A percentile compares a stretch with the other conserved stretches of the same genome.
phyloP scores from a whole-genome alignment of 2,888 invertebrate genomes.

The Rhodophaea formosa region DNA sequence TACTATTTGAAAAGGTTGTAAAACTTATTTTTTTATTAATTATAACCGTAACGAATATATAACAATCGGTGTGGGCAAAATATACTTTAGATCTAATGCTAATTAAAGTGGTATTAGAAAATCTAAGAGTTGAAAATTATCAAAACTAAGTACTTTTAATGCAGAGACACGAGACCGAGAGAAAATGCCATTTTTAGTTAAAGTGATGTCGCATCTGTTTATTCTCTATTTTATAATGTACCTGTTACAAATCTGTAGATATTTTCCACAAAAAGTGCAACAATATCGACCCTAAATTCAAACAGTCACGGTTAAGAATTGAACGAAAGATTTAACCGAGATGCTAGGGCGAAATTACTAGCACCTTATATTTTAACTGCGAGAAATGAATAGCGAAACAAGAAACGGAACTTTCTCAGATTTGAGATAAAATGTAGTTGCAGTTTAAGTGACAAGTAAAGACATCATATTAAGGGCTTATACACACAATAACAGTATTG shows the following conservation, averaged over 20 bases:
- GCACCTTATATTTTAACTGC: conserved; percentile 41
- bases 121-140: too few relatives aligned
- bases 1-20: too few relatives aligned
- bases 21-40: too few relatives aligned
- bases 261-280: neutral
- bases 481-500: neutral
- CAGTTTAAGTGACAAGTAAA: conserved; percentile 40
- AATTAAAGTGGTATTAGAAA: too few relatives aligned
- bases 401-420: conserved; percentile 50
- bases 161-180: too few relatives aligned
- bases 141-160: too few relatives aligned
- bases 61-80: too few relatives aligned
- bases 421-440: conserved; percentile 35
- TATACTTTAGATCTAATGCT: too few relatives aligned
- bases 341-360: conserved; percentile 37
- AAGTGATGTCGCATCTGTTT: neutral
- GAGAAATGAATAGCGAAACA: conserved; percentile 39
- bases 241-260: conserved; percentile 12
- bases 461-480: conserved; percentile 37
- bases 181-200: too few relatives aligned
- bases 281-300: neutral
- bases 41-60: too few relatives aligned
- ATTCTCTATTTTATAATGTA: neutral
- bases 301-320: neutral
- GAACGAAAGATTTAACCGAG: conserved; percentile 27